These are phyloP conservation scores for Xestia c-nigrum DNA, from an alignment of 2,888 invertebrate species.

Conservation along the genomic window DNA sequence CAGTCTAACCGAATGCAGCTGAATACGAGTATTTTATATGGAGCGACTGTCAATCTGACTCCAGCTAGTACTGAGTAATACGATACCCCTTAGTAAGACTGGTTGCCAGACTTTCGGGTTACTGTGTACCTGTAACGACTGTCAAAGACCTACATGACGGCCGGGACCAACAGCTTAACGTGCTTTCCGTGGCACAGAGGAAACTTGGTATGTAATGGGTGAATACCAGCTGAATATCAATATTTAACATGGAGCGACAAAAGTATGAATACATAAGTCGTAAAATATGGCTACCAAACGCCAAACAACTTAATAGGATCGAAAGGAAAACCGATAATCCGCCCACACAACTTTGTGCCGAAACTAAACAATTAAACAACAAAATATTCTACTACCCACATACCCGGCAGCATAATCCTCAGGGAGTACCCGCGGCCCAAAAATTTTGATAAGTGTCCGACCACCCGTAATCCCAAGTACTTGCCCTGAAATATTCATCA, in stretches of 20 bases:
- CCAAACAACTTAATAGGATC: neutral
- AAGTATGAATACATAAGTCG: neutral
- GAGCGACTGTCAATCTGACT: neutral
- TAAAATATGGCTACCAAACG: slow-evolving; percentile 5
- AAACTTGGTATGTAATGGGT: no score
- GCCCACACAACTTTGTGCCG: slow-evolving; percentile 8
- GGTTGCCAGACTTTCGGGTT: no score
- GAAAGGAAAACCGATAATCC: slow-evolving; percentile 23
- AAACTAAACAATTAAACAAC: slow-evolving; percentile 46
- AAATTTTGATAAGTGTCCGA: slow-evolving; percentile 50
- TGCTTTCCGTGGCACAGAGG: no score
- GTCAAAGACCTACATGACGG: no score
- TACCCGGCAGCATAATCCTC: slow-evolving; percentile 35
- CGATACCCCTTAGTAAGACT: no score
- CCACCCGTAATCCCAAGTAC: slow-evolving; percentile 29
- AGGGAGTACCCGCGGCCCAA: slow-evolving; percentile 36
- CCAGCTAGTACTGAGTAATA: no score
- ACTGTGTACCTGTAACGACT: no score
- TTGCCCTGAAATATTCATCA: slow-evolving; percentile 55
- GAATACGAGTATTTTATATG: neutral
- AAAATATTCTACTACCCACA: slow-evolving; percentile 49
- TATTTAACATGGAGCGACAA: neutral
- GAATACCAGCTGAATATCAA: neutral
- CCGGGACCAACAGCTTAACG: no score
- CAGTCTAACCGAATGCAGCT: neutral